These are phyloP conservation scores for Ciona savignyi DNA, from an alignment of 23 tunicate genomes.

Conservation along the genomic window DNA sequence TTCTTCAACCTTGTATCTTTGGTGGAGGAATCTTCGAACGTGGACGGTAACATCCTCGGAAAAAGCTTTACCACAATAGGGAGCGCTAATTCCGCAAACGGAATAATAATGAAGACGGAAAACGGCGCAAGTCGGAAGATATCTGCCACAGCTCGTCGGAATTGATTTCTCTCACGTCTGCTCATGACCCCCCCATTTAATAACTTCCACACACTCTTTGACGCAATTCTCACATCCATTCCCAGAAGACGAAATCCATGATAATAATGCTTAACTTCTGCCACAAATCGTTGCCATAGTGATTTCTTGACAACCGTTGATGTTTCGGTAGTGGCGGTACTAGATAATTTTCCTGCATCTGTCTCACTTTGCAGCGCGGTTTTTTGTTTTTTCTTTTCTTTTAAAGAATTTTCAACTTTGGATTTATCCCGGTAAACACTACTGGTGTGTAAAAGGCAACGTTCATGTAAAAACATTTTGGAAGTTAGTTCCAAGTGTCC, in stretches of 20 bases:
- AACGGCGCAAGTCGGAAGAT: slow-evolving; percentile 85
- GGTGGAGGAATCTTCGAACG: slow-evolving; percentile 56
- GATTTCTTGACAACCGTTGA: slow-evolving; percentile 29
- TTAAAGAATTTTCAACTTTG: slow-evolving; percentile 83
- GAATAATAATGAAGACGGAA: slow-evolving; percentile 86
- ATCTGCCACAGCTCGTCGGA: slow-evolving; percentile 82
- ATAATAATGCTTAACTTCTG: slow-evolving; percentile 83
- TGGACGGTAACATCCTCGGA: slow-evolving; percentile 85
- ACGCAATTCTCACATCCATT: slow-evolving; percentile 68
- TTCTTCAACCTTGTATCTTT: slow-evolving; percentile 44
- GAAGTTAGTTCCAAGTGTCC: too few relatives aligned
- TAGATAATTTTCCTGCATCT: not conserved
- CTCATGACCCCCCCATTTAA: slow-evolving; percentile 47
- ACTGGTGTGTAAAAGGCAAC: slow-evolving; percentile 17
- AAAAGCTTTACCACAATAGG: slow-evolving; percentile 74
- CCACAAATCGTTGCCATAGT: slow-evolving; percentile 63
- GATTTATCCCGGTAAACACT: slow-evolving; percentile 45
- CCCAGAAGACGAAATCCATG: slow-evolving; percentile 82
- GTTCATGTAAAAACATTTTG: too few relatives aligned
- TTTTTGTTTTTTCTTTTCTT: slow-evolving; percentile 55
- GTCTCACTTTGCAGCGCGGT: slow-evolving; percentile 6
- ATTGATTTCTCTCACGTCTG: slow-evolving; percentile 78
- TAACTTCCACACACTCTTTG: slow-evolving; percentile 57
- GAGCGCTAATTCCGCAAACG: slow-evolving; percentile 85
- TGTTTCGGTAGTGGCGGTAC: not conserved